Conservation (phyloP, 2,888 invertebrate genomes). For the Diachrysia chrysitis region DNA sequence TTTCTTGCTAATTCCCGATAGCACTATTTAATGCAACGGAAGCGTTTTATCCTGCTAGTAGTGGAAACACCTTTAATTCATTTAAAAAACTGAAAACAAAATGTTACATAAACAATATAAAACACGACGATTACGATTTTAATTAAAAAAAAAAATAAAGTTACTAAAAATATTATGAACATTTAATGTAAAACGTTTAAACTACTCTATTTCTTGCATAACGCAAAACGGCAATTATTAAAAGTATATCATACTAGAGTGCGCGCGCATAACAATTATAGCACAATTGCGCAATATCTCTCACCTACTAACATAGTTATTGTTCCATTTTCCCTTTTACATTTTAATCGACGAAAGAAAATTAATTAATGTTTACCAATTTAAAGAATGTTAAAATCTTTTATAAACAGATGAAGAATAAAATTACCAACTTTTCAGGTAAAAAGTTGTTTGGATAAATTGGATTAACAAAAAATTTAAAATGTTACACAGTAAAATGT, state of each 20-base stretch:
- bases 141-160: not conserved
- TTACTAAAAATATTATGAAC: not conserved
- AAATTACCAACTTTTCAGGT: too few species aligned
- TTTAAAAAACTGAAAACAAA: not conserved
- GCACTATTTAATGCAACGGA: not conserved
- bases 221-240: slow-evolving; percentile 2
- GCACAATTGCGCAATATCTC: slow-evolving; percentile 22
- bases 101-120: not conserved
- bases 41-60: not conserved
- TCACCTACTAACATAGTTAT: slow-evolving; percentile 31
- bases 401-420: too few species aligned
- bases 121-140: not conserved
- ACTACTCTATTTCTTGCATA: not conserved
- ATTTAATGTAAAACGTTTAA: not conserved
- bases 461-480: too few species aligned
- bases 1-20: slow-evolving; percentile 20
- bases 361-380: too few species aligned
- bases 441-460: too few species aligned
- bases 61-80: not conserved
- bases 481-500: too few species aligned
- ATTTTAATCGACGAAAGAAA: not conserved
- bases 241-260: slow-evolving; percentile 13
- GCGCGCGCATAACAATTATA: slow-evolving; percentile 2
- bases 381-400: too few species aligned
- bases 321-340: not conserved